Evolutionary conservation across 2,888 invertebrate species (phyloP).

Genomic region (Drosophila stalkeri): DNA sequence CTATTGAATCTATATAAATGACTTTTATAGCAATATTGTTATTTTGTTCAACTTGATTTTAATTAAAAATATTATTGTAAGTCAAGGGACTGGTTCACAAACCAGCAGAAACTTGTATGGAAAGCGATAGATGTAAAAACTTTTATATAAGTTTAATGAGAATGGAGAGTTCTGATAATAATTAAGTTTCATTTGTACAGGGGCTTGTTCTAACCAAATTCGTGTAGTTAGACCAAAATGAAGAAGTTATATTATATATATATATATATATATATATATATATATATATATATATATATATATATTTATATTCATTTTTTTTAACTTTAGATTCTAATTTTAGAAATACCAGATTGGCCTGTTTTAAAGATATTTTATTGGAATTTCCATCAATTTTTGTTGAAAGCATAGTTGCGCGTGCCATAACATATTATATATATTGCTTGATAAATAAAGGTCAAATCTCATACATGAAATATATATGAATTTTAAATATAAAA

Average conservation of each 20-base stretch:
- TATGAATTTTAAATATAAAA: background rate
- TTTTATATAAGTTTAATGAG: background rate
- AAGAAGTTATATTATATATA: background rate
- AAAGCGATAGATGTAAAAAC: background rate
- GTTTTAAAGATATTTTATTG: background rate
- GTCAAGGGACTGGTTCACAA: background rate
- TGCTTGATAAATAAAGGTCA: no score
- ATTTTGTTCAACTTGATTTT: background rate
- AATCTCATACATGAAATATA: background rate
- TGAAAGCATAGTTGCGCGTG: background rate
- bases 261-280: no score
- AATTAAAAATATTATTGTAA: slow-evolving; percentile 1
- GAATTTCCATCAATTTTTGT: background rate
- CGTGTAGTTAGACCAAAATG: background rate
- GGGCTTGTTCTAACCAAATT: background rate
- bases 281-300: no score
- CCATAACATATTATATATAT: background rate
- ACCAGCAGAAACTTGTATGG: background rate
- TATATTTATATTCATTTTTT: background rate
- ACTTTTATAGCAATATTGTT: background rate
- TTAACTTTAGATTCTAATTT: background rate
- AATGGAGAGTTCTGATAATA: background rate
- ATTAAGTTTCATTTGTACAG: background rate
- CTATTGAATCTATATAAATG: background rate
- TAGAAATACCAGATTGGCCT: slow-evolving; percentile 1